These are phyloP conservation scores for Cecidostiba fungosa DNA, from an alignment of 2,888 invertebrate genomes.

Conservation along the genomic window DNA sequence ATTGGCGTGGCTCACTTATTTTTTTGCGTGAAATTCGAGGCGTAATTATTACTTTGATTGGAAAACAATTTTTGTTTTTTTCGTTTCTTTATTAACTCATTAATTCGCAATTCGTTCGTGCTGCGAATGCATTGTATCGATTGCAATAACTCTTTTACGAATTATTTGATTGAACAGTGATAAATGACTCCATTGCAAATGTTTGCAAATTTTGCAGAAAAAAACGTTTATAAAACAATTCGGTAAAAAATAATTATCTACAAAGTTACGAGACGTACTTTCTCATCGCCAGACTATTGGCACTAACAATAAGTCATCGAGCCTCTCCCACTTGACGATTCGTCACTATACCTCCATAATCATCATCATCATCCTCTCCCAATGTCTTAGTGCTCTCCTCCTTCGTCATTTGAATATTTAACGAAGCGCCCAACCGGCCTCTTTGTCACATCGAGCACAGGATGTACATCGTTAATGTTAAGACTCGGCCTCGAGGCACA, in stretches of 20 bases:
- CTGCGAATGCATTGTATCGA: background rate
- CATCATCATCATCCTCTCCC: background rate
- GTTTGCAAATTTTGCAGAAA: too few species aligned
- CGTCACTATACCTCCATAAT: background rate
- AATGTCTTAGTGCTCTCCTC: background rate
- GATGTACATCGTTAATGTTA: background rate
- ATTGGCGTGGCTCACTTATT: background rate
- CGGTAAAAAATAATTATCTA: too few species aligned
- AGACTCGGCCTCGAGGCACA: background rate
- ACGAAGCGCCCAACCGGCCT: background rate
- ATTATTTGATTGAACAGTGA: too few species aligned
- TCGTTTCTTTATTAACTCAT: background rate
- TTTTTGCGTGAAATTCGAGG: background rate
- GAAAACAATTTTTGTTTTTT: background rate
- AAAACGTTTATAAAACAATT: too few species aligned
- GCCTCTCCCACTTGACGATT: too few species aligned
- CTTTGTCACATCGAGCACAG: background rate
- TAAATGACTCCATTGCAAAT: too few species aligned
- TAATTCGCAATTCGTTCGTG: background rate
- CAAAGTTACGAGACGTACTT: too few species aligned
- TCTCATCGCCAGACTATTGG: too few species aligned
- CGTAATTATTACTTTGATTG: background rate
- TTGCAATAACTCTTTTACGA: background rate
- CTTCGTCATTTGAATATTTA: slow-evolving; percentile 13
- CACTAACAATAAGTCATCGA: too few species aligned